Evolutionary conservation across 2,113 vertebrate genomes (phyloP), one percentile per base, ranked within the genome.

Genomic region (Myiopsitta monachus): DNA sequence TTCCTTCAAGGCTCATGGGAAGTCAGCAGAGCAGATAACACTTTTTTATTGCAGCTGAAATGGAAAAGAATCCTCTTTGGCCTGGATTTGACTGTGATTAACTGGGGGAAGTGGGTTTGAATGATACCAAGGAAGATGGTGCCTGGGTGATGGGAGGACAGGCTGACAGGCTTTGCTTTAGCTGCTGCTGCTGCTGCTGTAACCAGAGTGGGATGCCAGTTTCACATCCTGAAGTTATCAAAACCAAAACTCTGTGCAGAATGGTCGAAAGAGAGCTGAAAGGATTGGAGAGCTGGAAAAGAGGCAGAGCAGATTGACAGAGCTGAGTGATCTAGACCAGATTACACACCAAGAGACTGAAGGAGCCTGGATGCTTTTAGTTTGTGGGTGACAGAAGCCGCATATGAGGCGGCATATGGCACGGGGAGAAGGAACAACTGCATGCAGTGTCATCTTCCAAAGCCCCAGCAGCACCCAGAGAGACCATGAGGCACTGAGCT

Each of bases 381-480:
- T 31, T 38, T 41, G 41, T 0, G 10, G 49, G 74, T 2, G 12
- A n/a, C 54, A 81, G 67, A 67, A 77, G 43, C 9, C 59, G 13
- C 39, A 41, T 55, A 30, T 43, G 77, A 86, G 64, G 11, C 73
- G 39, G 19, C 1, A 3, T 52, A 1, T 0, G 4, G 43, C 3
- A 0, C 57, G 57, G 24, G 64, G 54, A 70, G 30, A 39, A 86
- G 36, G 49, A 76, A 18, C 30, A 57, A 36, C 39, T 33, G 18
- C 8, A 9, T 0, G 0, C 44, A 78, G 88, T 54, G 66, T 51
- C 2, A 0, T 68, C 91, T 80, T 8, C 24, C 3, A 2, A 54
- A 54, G 46, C 43, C 43, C 47, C 36, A 64, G 39, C 39, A 64
- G n/a, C 38, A 4, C 36, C 26, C 28, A 11, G 24, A 38, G 64